These are phyloP conservation scores for Philereme vetulata DNA, from an alignment of 2,888 invertebrate genomes.

Conservation along the genomic window DNA sequence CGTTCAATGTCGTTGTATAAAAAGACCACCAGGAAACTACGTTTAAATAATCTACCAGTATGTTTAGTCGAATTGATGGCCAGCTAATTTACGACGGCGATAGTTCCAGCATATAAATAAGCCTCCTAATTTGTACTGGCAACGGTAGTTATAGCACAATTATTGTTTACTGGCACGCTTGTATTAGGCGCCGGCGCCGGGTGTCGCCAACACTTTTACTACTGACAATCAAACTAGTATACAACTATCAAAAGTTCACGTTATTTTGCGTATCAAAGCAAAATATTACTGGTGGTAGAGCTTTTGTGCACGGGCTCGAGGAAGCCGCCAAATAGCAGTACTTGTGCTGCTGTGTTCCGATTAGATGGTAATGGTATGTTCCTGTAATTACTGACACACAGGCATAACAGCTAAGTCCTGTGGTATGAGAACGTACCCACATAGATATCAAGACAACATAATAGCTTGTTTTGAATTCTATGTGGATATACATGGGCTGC, in stretches of 20 bases:
- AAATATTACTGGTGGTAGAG: too few species aligned
- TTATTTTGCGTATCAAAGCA: slow-evolving; percentile 26
- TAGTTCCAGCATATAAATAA: slow-evolving; percentile 65
- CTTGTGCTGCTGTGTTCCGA: too few species aligned
- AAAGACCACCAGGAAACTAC: slow-evolving; percentile 33
- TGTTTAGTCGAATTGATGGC: slow-evolving; percentile 48
- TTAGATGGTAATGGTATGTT: too few species aligned
- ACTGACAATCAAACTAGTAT: slow-evolving; percentile 12
- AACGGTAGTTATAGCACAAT: slow-evolving; percentile 51
- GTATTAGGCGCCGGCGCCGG: slow-evolving; percentile 45
- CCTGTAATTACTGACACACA: too few species aligned
- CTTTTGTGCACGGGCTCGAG: too few species aligned
- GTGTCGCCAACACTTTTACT: slow-evolving; percentile 45
- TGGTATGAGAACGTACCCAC: too few species aligned
- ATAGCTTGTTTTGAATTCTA: too few species aligned
- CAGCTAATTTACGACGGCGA: slow-evolving; percentile 61
- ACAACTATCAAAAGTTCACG: slow-evolving; percentile 17
- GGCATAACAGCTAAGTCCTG: too few species aligned
- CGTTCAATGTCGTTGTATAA: slow-evolving; percentile 32
- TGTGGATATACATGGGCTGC: too few species aligned
- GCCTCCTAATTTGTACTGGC: slow-evolving; percentile 58
- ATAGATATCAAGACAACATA: too few species aligned
- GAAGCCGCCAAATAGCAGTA: too few species aligned
- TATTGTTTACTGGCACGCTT: slow-evolving; percentile 47
- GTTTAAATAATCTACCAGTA: slow-evolving; percentile 19